Conservation (phyloP, 2,888 invertebrate genomes). For the Neocrepidodera transversa region DNA sequence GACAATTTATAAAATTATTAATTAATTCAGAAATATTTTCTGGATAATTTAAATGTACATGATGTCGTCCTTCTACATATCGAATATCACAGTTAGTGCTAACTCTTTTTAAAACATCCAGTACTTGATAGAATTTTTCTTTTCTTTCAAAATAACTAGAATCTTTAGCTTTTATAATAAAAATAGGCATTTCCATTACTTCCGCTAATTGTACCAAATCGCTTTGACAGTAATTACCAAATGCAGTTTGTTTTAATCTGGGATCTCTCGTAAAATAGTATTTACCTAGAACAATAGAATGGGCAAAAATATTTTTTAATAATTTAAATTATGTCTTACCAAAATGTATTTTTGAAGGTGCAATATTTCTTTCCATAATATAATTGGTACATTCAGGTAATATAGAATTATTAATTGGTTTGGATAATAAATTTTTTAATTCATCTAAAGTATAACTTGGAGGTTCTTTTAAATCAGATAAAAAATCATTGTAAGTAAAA, state of each 20-base stretch:
- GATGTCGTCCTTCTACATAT: slow-evolving; percentile 73
- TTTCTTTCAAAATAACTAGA: slow-evolving; percentile 65
- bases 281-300: slow-evolving; percentile 54
- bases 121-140: slow-evolving; percentile 64
- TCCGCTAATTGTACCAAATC: slow-evolving; percentile 65
- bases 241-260: slow-evolving; percentile 65
- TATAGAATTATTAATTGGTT: slow-evolving; percentile 66
- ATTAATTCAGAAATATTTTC: slow-evolving; percentile 59
- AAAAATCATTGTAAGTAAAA: slow-evolving; percentile 57
- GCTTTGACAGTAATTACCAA: slow-evolving; percentile 63
- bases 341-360: slow-evolving; percentile 64
- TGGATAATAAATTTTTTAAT: slow-evolving; percentile 65
- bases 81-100: slow-evolving; percentile 67
- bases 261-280: slow-evolving; percentile 72
- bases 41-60: slow-evolving; percentile 77
- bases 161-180: slow-evolving; percentile 64
- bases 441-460: slow-evolving; percentile 70
- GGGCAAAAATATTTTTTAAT: no score
- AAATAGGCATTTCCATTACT: slow-evolving; percentile 68
- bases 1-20: slow-evolving; percentile 51
- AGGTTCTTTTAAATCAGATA: slow-evolving; percentile 60
- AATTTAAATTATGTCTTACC: slow-evolving; percentile 49
- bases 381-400: slow-evolving; percentile 64
- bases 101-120: slow-evolving; percentile 63
- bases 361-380: slow-evolving; percentile 65